Base-by-base conservation (phyloP, 2,888 invertebrate species). In the Pyralis farinalis region DNA sequence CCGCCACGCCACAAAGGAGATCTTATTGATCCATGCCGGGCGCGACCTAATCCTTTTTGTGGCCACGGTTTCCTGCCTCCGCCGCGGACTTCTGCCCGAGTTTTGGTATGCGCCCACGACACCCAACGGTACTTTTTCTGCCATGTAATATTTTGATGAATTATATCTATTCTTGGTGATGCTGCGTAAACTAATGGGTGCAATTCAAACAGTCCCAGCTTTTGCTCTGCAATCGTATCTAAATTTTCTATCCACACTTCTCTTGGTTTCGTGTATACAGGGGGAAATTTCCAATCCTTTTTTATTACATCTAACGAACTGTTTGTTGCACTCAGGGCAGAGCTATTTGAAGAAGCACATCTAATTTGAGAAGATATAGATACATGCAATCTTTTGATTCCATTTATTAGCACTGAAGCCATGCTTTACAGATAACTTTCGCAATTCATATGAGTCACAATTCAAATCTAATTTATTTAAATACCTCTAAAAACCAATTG, bases 51-150 rank as follows among this genome's bases (percentile, higher is more conserved):
- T 12, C 98, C 97, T 83, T 99, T 99, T 71, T 99, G 99, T 0
- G 96, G 97, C 98, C 98, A 98, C 0, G 99, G 99, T 63, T 99
- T 99, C 16, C 91, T 90, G 0, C 97, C 97, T 38, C 98, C 97
- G 27, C 98, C 98, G 34, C 92, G 87, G 40, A 96, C 93, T 86
- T 99, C 99, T 0, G 95, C 94, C 41, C 96, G 90, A 0, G 93
- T 92, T 71, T 95, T 94, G 1, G 94, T 91, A 58, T 94, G 91
- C 0, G 93, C 94, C 89, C 94, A 97, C 57, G 94, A 93, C 76
- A 98, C 95, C 85, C 89, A 93, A 70, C 93, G 91, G 73, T 97
- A 98, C 50, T 93, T 90, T 49, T 61, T 84, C 72, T 98, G 98
- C 98, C 98, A 98, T 37, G 86, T 79, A 12, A 97, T 84, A 89